phyloP scores from a whole-genome alignment of 2,888 invertebrate species.

The Teinopalpus imperialis region DNA sequence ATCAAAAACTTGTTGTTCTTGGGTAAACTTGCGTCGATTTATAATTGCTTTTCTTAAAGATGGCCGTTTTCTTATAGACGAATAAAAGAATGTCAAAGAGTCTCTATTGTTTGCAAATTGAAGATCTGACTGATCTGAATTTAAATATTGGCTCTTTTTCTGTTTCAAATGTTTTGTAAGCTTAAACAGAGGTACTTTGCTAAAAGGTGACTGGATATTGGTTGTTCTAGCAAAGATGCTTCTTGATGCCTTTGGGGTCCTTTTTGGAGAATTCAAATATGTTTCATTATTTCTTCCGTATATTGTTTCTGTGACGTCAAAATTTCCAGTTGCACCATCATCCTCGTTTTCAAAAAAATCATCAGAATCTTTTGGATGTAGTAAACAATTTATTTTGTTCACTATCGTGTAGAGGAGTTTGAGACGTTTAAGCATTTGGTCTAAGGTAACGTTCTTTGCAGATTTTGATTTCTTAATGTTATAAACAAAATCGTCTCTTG shows the following conservation, averaged over 20 bases:
- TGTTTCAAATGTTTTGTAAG: slow-evolving; percentile 55
- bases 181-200: slow-evolving; percentile 51
- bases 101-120: slow-evolving; percentile 41
- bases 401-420: slow-evolving; percentile 66
- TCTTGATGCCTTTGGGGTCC: slow-evolving; percentile 43
- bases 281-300: slow-evolving; percentile 45
- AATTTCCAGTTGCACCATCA: slow-evolving; percentile 39
- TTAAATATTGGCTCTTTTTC: slow-evolving; percentile 53
- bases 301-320: slow-evolving; percentile 56
- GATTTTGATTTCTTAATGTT: slow-evolving; percentile 41
- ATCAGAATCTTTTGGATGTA: slow-evolving; percentile 61
- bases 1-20: too few species aligned
- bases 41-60: slow-evolving; percentile 62
- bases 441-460: slow-evolving; percentile 43
- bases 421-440: slow-evolving; percentile 59
- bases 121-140: slow-evolving; percentile 51
- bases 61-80: slow-evolving; percentile 53
- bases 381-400: slow-evolving; percentile 52
- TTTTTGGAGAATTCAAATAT: slow-evolving; percentile 49
- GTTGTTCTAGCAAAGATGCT: slow-evolving; percentile 59
- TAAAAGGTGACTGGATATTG: slow-evolving; percentile 51
- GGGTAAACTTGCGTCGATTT: slow-evolving; percentile 43
- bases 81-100: slow-evolving; percentile 56
- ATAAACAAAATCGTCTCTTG: slow-evolving; percentile 45
- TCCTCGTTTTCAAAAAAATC: slow-evolving; percentile 52